Evolutionary conservation across 2,797 vertebrate genomes (phyloP), one percentile per base, ranked within the genome.

Genomic region (Chaetophractus vellerosus): DNA sequence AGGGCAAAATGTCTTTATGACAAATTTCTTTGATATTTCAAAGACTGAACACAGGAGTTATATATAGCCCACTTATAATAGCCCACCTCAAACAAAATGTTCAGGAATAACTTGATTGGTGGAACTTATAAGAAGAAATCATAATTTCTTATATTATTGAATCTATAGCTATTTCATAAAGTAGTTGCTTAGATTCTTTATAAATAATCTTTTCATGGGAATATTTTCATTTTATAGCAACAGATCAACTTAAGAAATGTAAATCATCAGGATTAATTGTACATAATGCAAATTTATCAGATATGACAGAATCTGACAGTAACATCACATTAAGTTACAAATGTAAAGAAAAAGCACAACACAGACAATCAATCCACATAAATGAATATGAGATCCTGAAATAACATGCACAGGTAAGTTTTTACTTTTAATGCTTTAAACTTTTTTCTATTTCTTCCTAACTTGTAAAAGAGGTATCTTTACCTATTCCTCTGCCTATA

Each of bases 301-400:
- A 0, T 31, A 61, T 11, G 19, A 33, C 66, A 18, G 4, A 0
- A 0, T 3, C 0, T 59, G 0, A 0, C 0, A 33, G 59, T 9
- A 11, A 0, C 0, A 1, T 9, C 36, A 2, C 36, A 15, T 19
- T 97, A 66, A 0, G 0, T 0, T 98, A 98, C 18, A 63, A 0
- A 2, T 98, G 97, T 75, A 15, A 16, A n/a, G 41, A 16, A 41
- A 68, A 2, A 59, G 3, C 28, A 72, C 1, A 4, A 90, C 2
- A 59, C 90, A 92, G 66, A 0, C 7, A 21, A 23, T 88, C 97
- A 93, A 28, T 33, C 48, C 98, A 97, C 59, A 82, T 93, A 50
- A 83, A 94, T 94, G 97, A 57, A 97, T 41, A 48, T 98, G 98
- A 97, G 64, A 18, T 66, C 97, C 97, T 9, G 88, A 96, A 48